Evolutionary conservation across 2,113 vertebrate genomes (phyloP), one percentile per base, ranked within the genome.

Genomic region (Circaetus cinerascens): DNA sequence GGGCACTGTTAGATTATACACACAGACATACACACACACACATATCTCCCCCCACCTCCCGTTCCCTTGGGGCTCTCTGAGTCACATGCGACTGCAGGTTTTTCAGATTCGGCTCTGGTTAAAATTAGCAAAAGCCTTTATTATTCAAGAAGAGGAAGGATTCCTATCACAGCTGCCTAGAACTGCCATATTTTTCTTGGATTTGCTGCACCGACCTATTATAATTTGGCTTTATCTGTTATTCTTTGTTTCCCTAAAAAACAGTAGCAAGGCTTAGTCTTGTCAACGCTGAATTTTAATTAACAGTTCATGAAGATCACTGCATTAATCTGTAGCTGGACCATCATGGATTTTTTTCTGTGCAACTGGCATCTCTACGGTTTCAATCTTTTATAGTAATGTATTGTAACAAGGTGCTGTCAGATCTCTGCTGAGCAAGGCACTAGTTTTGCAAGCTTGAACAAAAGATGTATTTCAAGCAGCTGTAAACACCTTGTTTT

Each of bases 1-100:
- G 98, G 98, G 98, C 98, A 97, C 98, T 97, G 98, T 95, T 96
- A 98, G 98, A 98, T 98, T 98, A 98, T 90, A 97, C 94, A 96
- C 88, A 71, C 73, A 91, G 84, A 79, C 87, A 48, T 29, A 43
- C 90, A 92, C 67, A 83, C 83, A 71, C 48, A 90, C 62, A 91
- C 83, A 71, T 89, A 88, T 93, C 90, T 90, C 38, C 91, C 88
- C 86, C 97, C 94, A 96, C 95, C 95, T 98, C 94, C 86, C 45
- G 3, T 96, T 98, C 97, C 97, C 98, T 92, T 83, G 93, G 92
- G 98, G 97, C 80, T 90, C 73, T 85, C 93, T 97, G 98, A 98
- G 97, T 98, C 97, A 98, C 96, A 98, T 91, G 46, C 36, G 22
- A 95, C 95, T 87, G 96, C 97, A 98, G 97, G 97, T 97, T 98